Evolutionary conservation across 2,888 invertebrate species (phyloP).

Genomic region (Melanostoma scalare): DNA sequence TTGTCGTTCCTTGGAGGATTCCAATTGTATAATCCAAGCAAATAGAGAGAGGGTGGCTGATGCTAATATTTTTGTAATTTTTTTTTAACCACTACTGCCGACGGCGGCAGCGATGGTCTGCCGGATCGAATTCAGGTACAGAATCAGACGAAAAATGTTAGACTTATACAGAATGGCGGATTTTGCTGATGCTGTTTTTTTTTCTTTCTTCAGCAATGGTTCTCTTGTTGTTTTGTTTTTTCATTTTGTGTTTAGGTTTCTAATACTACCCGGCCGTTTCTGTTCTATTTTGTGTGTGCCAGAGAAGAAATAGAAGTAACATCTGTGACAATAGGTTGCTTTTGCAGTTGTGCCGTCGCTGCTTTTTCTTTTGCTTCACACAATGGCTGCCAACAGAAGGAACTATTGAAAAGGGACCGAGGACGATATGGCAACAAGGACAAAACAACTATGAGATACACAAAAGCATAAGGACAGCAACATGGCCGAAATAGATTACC

Average conservation of each 20-base stretch:
- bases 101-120: slow-evolving; percentile 7
- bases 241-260: slow-evolving; percentile 29
- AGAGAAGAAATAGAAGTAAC: slow-evolving; percentile 46
- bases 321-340: slow-evolving; percentile 69
- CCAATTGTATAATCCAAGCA: slow-evolving; percentile 19
- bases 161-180: slow-evolving; percentile 59
- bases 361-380: slow-evolving; percentile 20
- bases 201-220: no score
- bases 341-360: slow-evolving; percentile 19
- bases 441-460: slow-evolving; percentile 41
- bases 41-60: slow-evolving; percentile 47
- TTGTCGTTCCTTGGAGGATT: slow-evolving; percentile 58
- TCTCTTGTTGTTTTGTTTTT: slow-evolving; percentile 40
- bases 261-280: slow-evolving; percentile 29
- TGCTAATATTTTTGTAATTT: slow-evolving; percentile 8
- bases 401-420: background rate
- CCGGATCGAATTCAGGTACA: slow-evolving; percentile 64
- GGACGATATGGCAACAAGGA: slow-evolving; percentile 31
- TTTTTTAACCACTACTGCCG: slow-evolving; percentile 47
- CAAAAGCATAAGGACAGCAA: slow-evolving; percentile 57
- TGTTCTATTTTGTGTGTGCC: slow-evolving; percentile 61
- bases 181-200: slow-evolving; percentile 32
- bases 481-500: slow-evolving; percentile 65
- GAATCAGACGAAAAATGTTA: slow-evolving; percentile 31
- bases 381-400: slow-evolving; percentile 52